A percentile compares a stretch with the other conserved stretches of the same genome.
Evolutionary conservation across 2,888 invertebrate species (phyloP).

Genomic region (Sycophila texana): DNA sequence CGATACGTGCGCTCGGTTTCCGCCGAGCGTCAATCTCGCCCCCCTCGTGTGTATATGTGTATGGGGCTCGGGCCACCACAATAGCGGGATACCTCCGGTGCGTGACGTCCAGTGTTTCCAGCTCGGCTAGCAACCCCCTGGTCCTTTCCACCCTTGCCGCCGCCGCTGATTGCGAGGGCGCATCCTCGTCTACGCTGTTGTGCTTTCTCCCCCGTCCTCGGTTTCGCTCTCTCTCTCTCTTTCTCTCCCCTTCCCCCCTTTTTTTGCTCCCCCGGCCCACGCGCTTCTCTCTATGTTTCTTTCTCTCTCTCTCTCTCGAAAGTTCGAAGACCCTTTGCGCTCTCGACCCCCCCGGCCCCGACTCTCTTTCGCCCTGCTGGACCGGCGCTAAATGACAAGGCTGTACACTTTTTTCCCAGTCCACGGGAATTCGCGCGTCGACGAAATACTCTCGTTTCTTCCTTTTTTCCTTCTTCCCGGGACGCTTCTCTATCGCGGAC

Average conservation of each 20-base stretch:
- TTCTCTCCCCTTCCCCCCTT: constrained; percentile 26
- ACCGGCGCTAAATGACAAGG: constrained; percentile 26
- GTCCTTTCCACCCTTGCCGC: constrained; percentile 65
- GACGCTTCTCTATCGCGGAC: constrained; percentile 5
- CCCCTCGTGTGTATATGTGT: neutral
- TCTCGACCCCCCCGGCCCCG: no score
- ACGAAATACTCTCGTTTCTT: constrained; percentile 21
- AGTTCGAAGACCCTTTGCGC: constrained; percentile 36
- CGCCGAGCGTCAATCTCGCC: no score
- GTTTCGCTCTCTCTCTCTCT: constrained; percentile 51
- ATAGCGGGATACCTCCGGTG: constrained; percentile 56
- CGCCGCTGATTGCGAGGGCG: constrained; percentile 60
- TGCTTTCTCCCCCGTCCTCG: constrained; percentile 11
- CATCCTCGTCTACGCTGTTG: constrained; percentile 72
- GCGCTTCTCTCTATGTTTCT: neutral
- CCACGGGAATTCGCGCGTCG: neutral
- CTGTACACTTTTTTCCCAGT: constrained; percentile 27
- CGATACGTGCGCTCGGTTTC: neutral
- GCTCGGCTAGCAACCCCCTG: constrained; percentile 47
- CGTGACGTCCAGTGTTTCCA: constrained; percentile 56
- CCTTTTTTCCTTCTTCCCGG: neutral
- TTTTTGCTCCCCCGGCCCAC: neutral
- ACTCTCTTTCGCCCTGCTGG: neutral
- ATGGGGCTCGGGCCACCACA: constrained; percentile 43
- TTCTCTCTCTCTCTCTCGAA: constrained; percentile 19